Conservation (phyloP, 2,888 invertebrate species). For the Perdita meconis region DNA sequence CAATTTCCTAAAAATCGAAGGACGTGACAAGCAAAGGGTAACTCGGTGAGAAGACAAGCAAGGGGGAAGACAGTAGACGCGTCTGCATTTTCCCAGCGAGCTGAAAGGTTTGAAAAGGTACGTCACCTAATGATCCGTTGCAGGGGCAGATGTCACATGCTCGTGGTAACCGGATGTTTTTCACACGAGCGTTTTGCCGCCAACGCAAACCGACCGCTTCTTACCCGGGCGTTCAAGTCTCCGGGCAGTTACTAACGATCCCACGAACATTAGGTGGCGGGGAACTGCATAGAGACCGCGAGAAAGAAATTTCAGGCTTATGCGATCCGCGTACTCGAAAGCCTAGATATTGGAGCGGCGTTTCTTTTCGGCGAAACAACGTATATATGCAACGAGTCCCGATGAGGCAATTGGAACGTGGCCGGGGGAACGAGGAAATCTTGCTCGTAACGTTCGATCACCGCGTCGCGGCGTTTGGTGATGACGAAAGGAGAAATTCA, state of each 20-base stretch:
- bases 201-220: slow-evolving; percentile 80
- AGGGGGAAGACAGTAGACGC: slow-evolving; percentile 18
- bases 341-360: slow-evolving; percentile 49
- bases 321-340: slow-evolving; percentile 66
- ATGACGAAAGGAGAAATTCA: slow-evolving; percentile 5
- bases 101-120: slow-evolving; percentile 63
- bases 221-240: slow-evolving; percentile 83
- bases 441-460: slow-evolving; percentile 1
- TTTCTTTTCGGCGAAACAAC: slow-evolving; percentile 54
- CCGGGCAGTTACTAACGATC: slow-evolving; percentile 79
- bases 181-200: slow-evolving; percentile 79
- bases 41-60: background rate
- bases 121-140: slow-evolving; percentile 63
- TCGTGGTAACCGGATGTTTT: slow-evolving; percentile 77
- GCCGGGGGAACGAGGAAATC: slow-evolving; percentile 13
- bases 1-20: background rate
- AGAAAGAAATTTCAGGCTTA: slow-evolving; percentile 71
- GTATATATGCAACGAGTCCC: slow-evolving; percentile 13
- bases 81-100: slow-evolving; percentile 32
- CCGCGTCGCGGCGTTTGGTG: background rate
- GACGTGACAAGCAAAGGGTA: slow-evolving; percentile 18
- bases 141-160: slow-evolving; percentile 77
- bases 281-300: slow-evolving; percentile 60
- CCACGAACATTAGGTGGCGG: slow-evolving; percentile 74
- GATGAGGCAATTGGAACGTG: slow-evolving; percentile 29